Evolutionary conservation across 2,113 vertebrate species (phyloP).

Genomic region (Panthera tigris): DNA sequence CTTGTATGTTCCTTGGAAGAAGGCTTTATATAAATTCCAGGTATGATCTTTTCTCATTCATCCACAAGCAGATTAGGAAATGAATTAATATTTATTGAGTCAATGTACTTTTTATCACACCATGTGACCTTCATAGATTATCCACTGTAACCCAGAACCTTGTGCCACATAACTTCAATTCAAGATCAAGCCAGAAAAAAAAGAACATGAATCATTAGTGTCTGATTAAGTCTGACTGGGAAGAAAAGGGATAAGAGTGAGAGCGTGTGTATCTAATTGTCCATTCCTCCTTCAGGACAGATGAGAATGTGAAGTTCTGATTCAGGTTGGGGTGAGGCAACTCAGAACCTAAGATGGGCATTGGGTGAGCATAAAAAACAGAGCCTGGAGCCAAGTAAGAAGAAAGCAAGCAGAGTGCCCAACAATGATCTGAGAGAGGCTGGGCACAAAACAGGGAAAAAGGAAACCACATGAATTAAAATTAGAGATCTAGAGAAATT

Average conservation of each 20-base stretch:
- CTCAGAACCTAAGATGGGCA: background rate
- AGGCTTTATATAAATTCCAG: conserved; percentile 35
- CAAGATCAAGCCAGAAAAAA: conserved; percentile 51
- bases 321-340: background rate
- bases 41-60: conserved; percentile 11
- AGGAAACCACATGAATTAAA: conserved; percentile 27
- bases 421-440: background rate
- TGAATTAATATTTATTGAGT: conserved; percentile 51
- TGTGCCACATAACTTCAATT: background rate
- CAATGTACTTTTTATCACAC: background rate
- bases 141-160: background rate
- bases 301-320: background rate
- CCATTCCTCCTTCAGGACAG: background rate
- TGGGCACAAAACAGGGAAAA: background rate
- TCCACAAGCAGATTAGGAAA: conserved; percentile 5
- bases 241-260: background rate
- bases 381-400: background rate
- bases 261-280: background rate
- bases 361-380: background rate
- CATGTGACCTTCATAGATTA: background rate
- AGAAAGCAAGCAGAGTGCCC: background rate
- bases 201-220: background rate
- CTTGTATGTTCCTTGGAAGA: conserved; percentile 36
- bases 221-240: background rate
- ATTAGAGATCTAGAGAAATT: background rate